Base-by-base conservation (phyloP, 2,888 invertebrate species). In the Lycia hirtaria region DNA sequence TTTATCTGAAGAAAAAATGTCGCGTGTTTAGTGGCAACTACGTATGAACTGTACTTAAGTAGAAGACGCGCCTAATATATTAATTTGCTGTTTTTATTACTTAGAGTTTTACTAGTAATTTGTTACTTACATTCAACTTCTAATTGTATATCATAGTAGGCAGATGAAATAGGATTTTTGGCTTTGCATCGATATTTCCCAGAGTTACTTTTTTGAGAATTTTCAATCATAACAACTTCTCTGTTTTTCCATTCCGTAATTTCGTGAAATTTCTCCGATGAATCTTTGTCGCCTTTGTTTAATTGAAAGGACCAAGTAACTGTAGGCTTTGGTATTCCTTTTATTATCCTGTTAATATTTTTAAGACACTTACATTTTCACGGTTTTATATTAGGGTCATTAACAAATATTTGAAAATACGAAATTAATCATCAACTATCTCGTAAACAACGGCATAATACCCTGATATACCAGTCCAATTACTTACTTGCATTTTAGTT, bases 121-220 rank as follows among this genome's bases (percentile, higher is more conserved):
- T 38, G 12, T 12, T 30, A 44, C 45, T 45, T 22, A 45, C 45
- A 45, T 22, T 32, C 33, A 22, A 45, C 45, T 10, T 5, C 10
- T 14, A 45, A 7, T 15, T 22, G 9, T 9, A 45, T 9, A 5
- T 22, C 14, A 0, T 7, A 12, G 22, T 20, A 33, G 3, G 32
- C 44, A 1, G 12, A 10, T 3, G 10, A 6, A 30, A 33, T 14
- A 5, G 9, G 4, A 14, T 45, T 45, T 10, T 14, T 9, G 9
- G 45, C 45, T 32, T 6, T 7, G 5, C 45, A 45, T 5, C n/a
- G 12, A 5, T 45, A 45, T 22, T 2, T 22, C 3, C 45, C 45
- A 14, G 22, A 0, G 19, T 33, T 20, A 2, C 0, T 14, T 12
- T 22, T 12, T 9, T 22, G 2, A 33, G 22, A 22, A 3, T 33